Evolutionary conservation across 2,888 invertebrate genomes (phyloP), one percentile per base, ranked within the genome.

Genomic region (Tipula unca): DNA sequence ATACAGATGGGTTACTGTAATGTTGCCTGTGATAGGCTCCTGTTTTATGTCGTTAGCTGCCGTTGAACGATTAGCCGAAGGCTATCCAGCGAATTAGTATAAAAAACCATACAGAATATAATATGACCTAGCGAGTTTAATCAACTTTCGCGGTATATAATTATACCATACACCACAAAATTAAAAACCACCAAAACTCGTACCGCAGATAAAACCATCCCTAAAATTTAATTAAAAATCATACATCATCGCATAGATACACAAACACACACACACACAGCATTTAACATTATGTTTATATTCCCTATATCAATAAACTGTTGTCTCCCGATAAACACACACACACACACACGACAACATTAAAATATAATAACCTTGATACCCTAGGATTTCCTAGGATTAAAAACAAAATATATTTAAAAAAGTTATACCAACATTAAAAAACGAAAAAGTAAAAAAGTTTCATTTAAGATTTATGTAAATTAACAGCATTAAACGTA

Each of bases 361-460:
- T 48, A 48, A 8, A 48, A 69, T 69, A 69, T 25, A 69, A n/a
- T 25, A 69, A 69, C 69, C 69, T 69, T 69, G 25, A 69, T 25
- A 69, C 69, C 69, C 69, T 69, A 69, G 69, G 69, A 69, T 69
- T 69, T 25, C 69, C 69, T 69, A 69, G 69, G 69, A 69, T 69
- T 69, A 69, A 69, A 69, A 25, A 69, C 25, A 69, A 69, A 69
- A 69, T 69, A 3, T 25, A 25, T 69, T 8, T 25, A 69, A 69
- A 69, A 69, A 69, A 69, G 25, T 69, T 69, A 25, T 69, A 69
- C 69, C 69, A 69, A 69, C 69, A 69, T 69, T 69, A 69, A 69
- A 69, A 69, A n/a, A n/a, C n/a, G n/a, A n/a, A 25, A 25, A 69
- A n/a, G 4, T 17, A 48, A 17, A 48, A 17, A 17, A 69, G 3